A percentile compares a stretch with the other conserved stretches of the same genome.
phyloP scores from a whole-genome alignment of 2,113 vertebrate species.

The Neodontobutis hainanensis region DNA sequence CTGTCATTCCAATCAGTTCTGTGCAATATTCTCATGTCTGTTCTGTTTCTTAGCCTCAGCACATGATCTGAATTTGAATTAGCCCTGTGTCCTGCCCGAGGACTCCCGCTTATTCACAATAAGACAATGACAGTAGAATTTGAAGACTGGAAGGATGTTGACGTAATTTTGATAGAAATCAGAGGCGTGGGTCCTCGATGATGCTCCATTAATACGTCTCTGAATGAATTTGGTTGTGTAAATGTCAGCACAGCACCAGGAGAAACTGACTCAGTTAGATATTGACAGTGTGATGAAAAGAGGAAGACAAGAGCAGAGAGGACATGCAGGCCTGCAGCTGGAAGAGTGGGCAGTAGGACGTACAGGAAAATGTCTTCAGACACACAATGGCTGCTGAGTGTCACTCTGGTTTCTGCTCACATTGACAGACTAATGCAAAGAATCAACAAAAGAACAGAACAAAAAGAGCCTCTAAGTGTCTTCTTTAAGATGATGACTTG shows the following conservation, averaged over 20 bases:
- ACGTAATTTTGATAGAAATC: conserved; percentile 38
- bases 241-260: conserved; percentile 45
- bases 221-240: conserved; percentile 23
- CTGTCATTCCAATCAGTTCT: conserved; percentile 64
- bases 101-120: conserved; percentile 35
- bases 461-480: too few relatives aligned
- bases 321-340: conserved; percentile 11
- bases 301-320: conserved; percentile 49
- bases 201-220: conserved; percentile 36
- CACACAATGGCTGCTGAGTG: too few relatives aligned
- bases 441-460: too few relatives aligned
- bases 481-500: too few relatives aligned
- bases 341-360: background rate
- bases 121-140: conserved; percentile 46
- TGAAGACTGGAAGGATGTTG: conserved; percentile 25
- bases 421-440: background rate
- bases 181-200: conserved; percentile 35
- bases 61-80: conserved; percentile 55
- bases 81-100: conserved; percentile 31
- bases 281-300: conserved; percentile 64
- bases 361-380: too few relatives aligned
- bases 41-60: conserved; percentile 53
- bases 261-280: conserved; percentile 49
- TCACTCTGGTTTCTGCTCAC: too few relatives aligned
- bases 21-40: conserved; percentile 55